Evolutionary conservation across 2,797 vertebrate genomes (phyloP).

Genomic region (Phaenicophaeus curvirostris): DNA sequence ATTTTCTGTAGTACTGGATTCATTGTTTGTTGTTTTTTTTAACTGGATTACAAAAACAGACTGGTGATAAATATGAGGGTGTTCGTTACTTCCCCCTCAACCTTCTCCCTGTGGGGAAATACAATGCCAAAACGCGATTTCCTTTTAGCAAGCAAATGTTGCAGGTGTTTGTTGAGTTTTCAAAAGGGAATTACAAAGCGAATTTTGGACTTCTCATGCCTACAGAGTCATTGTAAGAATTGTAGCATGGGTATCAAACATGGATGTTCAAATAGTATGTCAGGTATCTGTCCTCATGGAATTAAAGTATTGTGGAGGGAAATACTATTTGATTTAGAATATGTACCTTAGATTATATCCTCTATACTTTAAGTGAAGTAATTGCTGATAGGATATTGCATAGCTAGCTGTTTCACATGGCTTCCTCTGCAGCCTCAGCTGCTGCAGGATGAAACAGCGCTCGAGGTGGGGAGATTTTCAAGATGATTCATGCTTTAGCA

Average conservation of each 20-base stretch:
- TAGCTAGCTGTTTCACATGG: not conserved
- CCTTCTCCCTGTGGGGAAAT: too few relatives aligned
- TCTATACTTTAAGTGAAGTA: not conserved
- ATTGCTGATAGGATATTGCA: not conserved
- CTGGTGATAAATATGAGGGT: not conserved
- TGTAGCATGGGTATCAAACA: not conserved
- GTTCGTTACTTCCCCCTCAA: not conserved
- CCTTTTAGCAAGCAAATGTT: not conserved
- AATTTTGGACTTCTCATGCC: not conserved
- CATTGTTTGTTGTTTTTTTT: not conserved
- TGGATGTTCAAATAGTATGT: not conserved
- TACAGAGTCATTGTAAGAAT: not conserved
- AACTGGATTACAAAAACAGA: not conserved
- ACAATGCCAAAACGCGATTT: too few relatives aligned
- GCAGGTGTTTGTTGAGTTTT: not conserved
- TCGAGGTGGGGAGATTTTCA: not conserved
- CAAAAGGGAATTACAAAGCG: not conserved
- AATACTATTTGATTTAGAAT: not conserved
- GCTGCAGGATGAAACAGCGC: not conserved
- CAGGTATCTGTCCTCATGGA: not conserved
- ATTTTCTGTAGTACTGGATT: not conserved
- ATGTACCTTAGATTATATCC: not conserved
- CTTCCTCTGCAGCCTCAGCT: not conserved
- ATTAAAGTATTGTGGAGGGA: not conserved
- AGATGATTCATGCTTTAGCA: not conserved